Conservation (phyloP, 2,888 invertebrate genomes). For the Danaus chrysippus region DNA sequence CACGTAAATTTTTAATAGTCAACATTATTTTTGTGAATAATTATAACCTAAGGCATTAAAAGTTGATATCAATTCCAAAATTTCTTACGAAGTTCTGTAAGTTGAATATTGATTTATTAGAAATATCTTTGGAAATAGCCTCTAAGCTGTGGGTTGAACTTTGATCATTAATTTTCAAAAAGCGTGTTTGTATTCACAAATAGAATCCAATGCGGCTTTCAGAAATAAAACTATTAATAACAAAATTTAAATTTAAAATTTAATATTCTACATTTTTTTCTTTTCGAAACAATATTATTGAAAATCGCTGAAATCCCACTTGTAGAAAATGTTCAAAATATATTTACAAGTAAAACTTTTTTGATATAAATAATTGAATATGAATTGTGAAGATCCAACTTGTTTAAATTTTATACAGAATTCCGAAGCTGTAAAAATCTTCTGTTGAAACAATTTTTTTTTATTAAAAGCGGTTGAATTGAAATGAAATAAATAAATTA, state of each 20-base stretch:
- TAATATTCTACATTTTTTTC: not conserved
- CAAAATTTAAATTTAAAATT: not conserved
- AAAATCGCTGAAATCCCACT: too few relatives aligned
- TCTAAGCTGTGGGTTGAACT: constrained; percentile 1
- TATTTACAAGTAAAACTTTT: too few relatives aligned
- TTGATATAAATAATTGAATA: too few relatives aligned
- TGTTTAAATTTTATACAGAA: too few relatives aligned
- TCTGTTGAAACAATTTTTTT: too few relatives aligned
- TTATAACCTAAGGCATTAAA: not conserved
- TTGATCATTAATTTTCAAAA: not conserved
- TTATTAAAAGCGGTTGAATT: too few relatives aligned
- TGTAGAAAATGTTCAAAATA: too few relatives aligned
- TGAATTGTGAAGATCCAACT: too few relatives aligned
- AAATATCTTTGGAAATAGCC: constrained; percentile 1
- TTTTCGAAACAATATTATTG: not conserved
- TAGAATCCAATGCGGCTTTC: not conserved
- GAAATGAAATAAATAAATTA: too few relatives aligned
- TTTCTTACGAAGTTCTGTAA: not conserved
- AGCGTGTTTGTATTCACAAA: not conserved
- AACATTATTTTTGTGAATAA: not conserved
- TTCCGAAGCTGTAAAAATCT: too few relatives aligned
- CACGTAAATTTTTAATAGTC: too few relatives aligned
- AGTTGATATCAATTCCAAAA: not conserved
- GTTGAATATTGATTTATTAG: constrained; percentile 2
- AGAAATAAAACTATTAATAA: not conserved